Percentiles rank a stretch among this genome's conserved stretches.
Evolutionary conservation across 2,113 vertebrate species (phyloP).

Genomic region (Tretioscincus oriximinensis): DNA sequence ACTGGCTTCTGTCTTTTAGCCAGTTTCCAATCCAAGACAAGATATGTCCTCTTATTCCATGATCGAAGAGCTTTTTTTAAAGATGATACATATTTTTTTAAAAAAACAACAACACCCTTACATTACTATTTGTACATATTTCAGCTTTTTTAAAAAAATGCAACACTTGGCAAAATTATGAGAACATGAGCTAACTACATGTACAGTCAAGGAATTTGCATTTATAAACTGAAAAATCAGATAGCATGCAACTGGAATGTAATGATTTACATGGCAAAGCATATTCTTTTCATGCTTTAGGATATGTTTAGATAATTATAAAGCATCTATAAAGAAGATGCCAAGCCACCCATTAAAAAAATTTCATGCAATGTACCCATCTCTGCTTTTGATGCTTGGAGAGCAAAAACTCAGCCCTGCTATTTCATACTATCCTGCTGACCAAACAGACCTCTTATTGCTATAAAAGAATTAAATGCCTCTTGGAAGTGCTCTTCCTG

Average conservation of each 20-base stretch:
- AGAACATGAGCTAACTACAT: background rate
- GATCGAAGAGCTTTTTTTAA: background rate
- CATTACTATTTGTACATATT: too few relatives aligned
- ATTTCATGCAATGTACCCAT: conserved; percentile 18
- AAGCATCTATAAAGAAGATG: background rate
- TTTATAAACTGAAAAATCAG: conserved; percentile 42
- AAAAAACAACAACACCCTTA: background rate
- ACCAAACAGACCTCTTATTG: background rate
- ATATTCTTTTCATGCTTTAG: conserved; percentile 42
- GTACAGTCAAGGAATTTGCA: conserved; percentile 27
- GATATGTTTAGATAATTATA: background rate
- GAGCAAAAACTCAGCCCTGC: background rate
- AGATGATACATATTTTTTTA: background rate
- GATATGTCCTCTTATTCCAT: background rate
- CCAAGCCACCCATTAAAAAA: conserved; percentile 33
- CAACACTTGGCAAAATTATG: background rate
- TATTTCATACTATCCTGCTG: conserved; percentile 12
- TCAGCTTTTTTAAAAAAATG: too few relatives aligned
- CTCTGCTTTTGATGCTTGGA: conserved; percentile 1
- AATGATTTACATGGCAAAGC: conserved; percentile 19
- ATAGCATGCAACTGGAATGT: background rate
- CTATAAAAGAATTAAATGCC: background rate
- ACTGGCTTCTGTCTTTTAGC: too few relatives aligned
- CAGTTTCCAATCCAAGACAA: too few relatives aligned
- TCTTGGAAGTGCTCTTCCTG: conserved; percentile 14